These are phyloP conservation scores for Xestia c-nigrum DNA, from an alignment of 2,888 invertebrate genomes.

Conservation along the genomic window DNA sequence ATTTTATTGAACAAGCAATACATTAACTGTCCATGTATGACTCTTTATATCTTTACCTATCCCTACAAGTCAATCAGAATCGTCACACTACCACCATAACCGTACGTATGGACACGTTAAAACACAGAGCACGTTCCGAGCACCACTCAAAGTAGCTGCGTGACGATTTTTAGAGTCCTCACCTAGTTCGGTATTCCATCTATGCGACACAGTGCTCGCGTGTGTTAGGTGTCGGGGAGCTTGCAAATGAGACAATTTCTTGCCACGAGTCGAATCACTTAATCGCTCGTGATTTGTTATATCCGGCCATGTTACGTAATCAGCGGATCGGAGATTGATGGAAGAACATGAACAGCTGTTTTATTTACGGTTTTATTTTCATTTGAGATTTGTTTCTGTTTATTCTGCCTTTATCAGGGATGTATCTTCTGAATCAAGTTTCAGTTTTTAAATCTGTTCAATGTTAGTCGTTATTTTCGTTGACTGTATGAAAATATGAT, in stretches of 20 bases:
- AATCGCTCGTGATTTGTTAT: conserved; percentile 47
- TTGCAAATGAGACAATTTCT: conserved; percentile 46
- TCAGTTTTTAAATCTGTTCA: not conserved
- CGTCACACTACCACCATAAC: conserved; percentile 36
- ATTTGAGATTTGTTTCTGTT: not conserved
- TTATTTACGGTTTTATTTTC: conserved; percentile 13
- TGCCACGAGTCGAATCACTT: conserved; percentile 21
- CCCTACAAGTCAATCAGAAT: conserved; percentile 47
- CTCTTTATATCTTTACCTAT: not conserved
- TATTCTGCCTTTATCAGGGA: not conserved
- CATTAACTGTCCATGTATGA: conserved; percentile 18
- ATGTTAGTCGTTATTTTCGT: not conserved
- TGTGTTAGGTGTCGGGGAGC: conserved; percentile 20
- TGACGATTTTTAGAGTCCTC: conserved; percentile 73
- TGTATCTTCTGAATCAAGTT: not conserved
- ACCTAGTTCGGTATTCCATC: conserved; percentile 64
- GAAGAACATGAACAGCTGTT: conserved; percentile 22
- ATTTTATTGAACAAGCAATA: conserved; percentile 4
- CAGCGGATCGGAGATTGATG: conserved; percentile 36
- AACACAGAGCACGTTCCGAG: conserved; percentile 69
- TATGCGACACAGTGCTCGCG: conserved; percentile 60
- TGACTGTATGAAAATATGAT: not conserved
- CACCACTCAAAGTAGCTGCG: conserved; percentile 70
- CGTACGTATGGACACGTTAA: conserved; percentile 49
- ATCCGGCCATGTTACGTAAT: conserved; percentile 43